Percentiles rank a stretch among this genome's conserved stretches.
Conservation (phyloP, 2,888 invertebrate genomes). For the Acanthopleura granulata region DNA sequence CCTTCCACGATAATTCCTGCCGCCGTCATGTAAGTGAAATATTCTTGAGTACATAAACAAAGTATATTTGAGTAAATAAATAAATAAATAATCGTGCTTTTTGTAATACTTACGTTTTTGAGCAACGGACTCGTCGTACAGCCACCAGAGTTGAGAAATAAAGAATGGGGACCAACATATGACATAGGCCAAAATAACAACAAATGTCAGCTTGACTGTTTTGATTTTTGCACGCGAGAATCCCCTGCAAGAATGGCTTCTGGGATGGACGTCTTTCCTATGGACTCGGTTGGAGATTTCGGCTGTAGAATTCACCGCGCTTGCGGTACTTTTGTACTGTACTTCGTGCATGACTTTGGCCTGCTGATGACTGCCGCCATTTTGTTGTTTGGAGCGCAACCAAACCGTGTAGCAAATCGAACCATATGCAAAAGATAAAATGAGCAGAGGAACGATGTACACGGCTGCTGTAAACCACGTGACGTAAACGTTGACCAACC, state of each 20-base stretch:
- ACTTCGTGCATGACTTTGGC: background rate
- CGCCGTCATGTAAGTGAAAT: too few species aligned
- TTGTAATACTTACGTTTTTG: background rate
- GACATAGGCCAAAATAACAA: conserved; percentile 73
- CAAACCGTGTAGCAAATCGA: conserved; percentile 68
- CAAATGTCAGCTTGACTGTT: conserved; percentile 72
- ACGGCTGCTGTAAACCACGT: conserved; percentile 68
- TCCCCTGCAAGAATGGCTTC: conserved; percentile 41
- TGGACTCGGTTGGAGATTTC: background rate
- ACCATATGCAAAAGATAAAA: conserved; percentile 69
- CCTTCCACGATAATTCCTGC: too few species aligned
- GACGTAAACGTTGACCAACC: conserved; percentile 61
- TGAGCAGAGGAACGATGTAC: conserved; percentile 70
- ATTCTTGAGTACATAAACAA: background rate
- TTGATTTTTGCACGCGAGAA: conserved; percentile 70
- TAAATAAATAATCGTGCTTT: background rate
- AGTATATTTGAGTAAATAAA: background rate
- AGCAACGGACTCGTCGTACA: conserved; percentile 49
- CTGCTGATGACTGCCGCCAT: background rate
- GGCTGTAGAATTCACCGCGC: background rate
- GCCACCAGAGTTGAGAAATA: conserved; percentile 76
- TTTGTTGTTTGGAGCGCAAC: conserved; percentile 35
- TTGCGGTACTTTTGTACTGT: background rate
- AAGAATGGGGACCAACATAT: conserved; percentile 80
- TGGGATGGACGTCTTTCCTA: background rate